Percentiles rank a stretch among this genome's conserved stretches.
These are phyloP conservation scores for Ochropleura leucogaster DNA, from an alignment of 2,888 invertebrate species.

Conservation along the genomic window DNA sequence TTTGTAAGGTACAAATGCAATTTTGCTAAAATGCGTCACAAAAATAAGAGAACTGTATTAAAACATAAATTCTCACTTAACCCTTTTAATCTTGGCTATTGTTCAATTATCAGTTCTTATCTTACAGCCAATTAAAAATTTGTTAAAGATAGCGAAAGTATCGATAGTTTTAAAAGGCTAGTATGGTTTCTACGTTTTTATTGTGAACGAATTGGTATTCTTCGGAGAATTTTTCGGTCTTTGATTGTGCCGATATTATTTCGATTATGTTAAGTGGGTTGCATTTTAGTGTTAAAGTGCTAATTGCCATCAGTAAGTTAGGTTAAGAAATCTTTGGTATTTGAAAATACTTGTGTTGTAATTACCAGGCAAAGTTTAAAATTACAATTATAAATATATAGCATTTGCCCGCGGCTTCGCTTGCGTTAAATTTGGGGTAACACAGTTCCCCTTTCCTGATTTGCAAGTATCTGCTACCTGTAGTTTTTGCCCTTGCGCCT, in stretches of 20 bases:
- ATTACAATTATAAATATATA: too few species aligned
- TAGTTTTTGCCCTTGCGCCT: too few species aligned
- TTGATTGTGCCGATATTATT: conserved; percentile 49
- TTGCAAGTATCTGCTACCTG: too few species aligned
- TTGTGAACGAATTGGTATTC: conserved; percentile 46
- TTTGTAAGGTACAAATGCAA: conserved; percentile 36
- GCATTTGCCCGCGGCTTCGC: too few species aligned
- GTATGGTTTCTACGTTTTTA: conserved; percentile 54
- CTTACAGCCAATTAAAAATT: conserved; percentile 84
- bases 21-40: conserved; percentile 40
- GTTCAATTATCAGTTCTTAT: conserved; percentile 80
- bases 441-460: too few species aligned
- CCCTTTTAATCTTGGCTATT: conserved; percentile 76
- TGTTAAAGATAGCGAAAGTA: conserved; percentile 72
- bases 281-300: conserved; percentile 9
- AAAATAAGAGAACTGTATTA: conserved; percentile 62
- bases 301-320: conserved; percentile 11
- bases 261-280: conserved; percentile 47
- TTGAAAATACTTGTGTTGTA: background rate
- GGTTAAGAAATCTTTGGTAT: conserved; percentile 10
- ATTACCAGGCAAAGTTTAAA: too few species aligned
- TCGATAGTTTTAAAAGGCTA: conserved; percentile 67
- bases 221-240: conserved; percentile 14
- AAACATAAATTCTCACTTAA: conserved; percentile 88
- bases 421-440: too few species aligned